phyloP scores from a whole-genome alignment of 2,888 invertebrate species.

The Drosophila tanythrix region DNA sequence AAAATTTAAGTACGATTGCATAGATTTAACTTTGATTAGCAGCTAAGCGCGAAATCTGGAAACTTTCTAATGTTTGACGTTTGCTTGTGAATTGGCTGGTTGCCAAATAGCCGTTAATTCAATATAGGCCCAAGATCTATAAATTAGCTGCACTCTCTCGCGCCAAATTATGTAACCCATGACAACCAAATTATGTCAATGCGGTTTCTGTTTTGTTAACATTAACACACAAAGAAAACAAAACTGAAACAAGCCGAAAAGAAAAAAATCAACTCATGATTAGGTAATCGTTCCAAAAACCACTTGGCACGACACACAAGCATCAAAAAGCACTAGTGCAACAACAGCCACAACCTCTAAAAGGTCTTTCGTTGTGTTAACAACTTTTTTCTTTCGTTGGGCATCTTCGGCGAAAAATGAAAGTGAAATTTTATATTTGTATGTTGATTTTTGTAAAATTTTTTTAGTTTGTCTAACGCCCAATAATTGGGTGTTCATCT shows the following conservation, averaged over 20 bases:
- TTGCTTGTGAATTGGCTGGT: conserved; percentile 36
- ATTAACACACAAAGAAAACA: conserved; percentile 48
- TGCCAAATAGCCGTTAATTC: conserved; percentile 45
- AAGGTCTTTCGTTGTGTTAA: conserved; percentile 59
- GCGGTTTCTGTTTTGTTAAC: conserved; percentile 57
- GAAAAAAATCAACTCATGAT: conserved; percentile 70
- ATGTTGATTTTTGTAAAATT: background rate
- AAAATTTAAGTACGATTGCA: conserved; percentile 59
- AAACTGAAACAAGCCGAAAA: conserved; percentile 37
- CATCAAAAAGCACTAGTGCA: conserved; percentile 54
- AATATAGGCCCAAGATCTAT: conserved; percentile 59
- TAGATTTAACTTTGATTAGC: conserved; percentile 68
- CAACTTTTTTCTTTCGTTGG: conserved; percentile 49
- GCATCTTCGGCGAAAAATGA: conserved; percentile 53
- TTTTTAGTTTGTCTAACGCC: conserved; percentile 15
- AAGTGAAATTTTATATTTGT: conserved; percentile 48
- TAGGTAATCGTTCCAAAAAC: conserved; percentile 76
- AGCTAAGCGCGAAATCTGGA: conserved; percentile 51
- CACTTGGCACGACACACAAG: conserved; percentile 76
- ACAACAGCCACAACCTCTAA: conserved; percentile 42
- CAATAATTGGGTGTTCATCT: conserved; percentile 48
- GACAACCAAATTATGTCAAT: conserved; percentile 64
- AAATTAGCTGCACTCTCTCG: conserved; percentile 52
- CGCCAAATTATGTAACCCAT: conserved; percentile 62
- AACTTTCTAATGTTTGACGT: conserved; percentile 62